Base-by-base conservation (phyloP, 2,888 invertebrate species). In the Lamellibrachia columna region DNA sequence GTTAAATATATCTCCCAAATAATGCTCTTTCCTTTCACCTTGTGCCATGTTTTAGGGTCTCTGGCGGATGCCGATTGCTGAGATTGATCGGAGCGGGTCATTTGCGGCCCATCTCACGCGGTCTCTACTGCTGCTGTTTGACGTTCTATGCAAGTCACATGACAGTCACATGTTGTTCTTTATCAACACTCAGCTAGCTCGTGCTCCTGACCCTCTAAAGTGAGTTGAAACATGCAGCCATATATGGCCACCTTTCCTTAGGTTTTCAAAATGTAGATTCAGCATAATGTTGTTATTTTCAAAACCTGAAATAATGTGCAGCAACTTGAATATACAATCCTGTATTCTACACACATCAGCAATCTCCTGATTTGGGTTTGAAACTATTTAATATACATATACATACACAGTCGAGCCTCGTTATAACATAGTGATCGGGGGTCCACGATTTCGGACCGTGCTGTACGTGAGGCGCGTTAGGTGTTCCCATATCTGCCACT, bases 61-160 rank as follows among this genome's bases (percentile, higher is more conserved):
- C 93, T 99, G 99, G 99, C 97, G 98, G 94, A 98, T 98, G 96
- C 99, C 98, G 0, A 97, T 98, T 2, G 97, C 97, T 93, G 99
- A 99, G 97, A 98, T 99, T 90, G 99, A 99, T 96, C 97, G 99
- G 93, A 98, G 98, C 0, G 99, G 99, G 3, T 98, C 98, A 94
- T 98, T 99, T 96, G 98, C 98, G 0, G 98, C 98, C 75, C 99
- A 99, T 96, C 98, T 99, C 98, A 98, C 98, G 94, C 97, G 98
- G 93, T 98, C 98, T 94, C 98, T 98, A 2, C 97, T 98, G 52
- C 97, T 99, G 60, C 97, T 98, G 7, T 97, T 99, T 97, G 98
- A 98, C 96, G 97, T 99, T 93, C 97, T 99, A 90, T 97, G 98
- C 94, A 98, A 98, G 95, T 97, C 98, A 75, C 98, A 98, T 93